Evolutionary conservation across 2,888 invertebrate genomes (phyloP).

Genomic region (Eupithecia tripunctaria): DNA sequence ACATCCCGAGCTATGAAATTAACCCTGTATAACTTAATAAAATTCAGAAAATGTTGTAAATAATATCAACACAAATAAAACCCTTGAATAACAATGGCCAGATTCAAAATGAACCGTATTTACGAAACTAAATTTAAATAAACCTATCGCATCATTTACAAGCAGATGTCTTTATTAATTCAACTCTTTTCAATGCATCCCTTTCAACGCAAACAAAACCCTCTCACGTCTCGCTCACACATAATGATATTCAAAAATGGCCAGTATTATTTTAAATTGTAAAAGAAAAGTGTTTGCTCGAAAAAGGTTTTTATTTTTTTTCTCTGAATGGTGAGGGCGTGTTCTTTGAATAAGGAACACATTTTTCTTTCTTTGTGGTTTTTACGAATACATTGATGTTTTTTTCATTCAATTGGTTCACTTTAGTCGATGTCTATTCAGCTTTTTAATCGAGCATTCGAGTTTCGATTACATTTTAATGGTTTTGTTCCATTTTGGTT

Average conservation of each 20-base stretch:
- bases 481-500: conserved; percentile 49
- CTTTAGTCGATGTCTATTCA: conserved; percentile 56
- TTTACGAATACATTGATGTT: conserved; percentile 62
- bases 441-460: conserved; percentile 49
- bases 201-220: conserved; percentile 51
- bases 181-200: conserved; percentile 51
- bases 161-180: conserved; percentile 70
- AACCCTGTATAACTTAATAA: not conserved
- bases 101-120: conserved; percentile 45
- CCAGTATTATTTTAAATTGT: conserved; percentile 67
- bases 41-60: not conserved
- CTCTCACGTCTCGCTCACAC: conserved; percentile 56
- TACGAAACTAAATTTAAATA: conserved; percentile 50
- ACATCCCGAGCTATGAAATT: not conserved
- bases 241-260: conserved; percentile 71
- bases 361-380: conserved; percentile 53
- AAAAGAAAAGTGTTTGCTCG: conserved; percentile 63
- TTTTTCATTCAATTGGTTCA: conserved; percentile 59
- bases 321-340: conserved; percentile 53
- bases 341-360: conserved; percentile 51
- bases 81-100: conserved; percentile 31
- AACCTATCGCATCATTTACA: conserved; percentile 57
- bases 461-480: conserved; percentile 58
- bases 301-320: conserved; percentile 63
- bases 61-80: conserved; percentile 25